Conservation (phyloP, 2,113 vertebrate species). For the Pungitius pungitius region DNA sequence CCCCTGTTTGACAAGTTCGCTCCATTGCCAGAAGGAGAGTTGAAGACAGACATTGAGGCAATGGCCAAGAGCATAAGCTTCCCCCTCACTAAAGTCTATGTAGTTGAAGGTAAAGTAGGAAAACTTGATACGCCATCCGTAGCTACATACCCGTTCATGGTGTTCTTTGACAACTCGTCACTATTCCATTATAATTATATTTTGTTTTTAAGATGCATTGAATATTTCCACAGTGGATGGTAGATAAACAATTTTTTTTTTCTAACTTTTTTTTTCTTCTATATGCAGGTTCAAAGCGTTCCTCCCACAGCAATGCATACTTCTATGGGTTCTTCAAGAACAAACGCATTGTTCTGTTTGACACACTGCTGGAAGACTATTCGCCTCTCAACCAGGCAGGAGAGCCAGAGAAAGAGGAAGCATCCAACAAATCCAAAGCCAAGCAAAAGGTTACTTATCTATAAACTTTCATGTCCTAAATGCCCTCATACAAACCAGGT, state of each 20-base stretch:
- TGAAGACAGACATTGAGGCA: slow-evolving; percentile 91
- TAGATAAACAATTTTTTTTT: no score
- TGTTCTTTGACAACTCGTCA: neutral
- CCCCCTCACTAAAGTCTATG: slow-evolving; percentile 96
- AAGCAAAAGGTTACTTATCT: slow-evolving; percentile 74
- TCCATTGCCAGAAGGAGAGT: slow-evolving; percentile 92
- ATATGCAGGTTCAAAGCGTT: slow-evolving; percentile 92
- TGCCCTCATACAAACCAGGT: neutral
- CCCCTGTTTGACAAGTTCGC: slow-evolving; percentile 98
- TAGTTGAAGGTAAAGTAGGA: slow-evolving; percentile 90
- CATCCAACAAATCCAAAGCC: slow-evolving; percentile 84
- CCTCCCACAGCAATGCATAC: slow-evolving; percentile 98
- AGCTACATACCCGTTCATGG: neutral
- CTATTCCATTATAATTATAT: neutral
- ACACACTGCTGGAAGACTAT: slow-evolving; percentile 95
- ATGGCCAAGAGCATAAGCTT: slow-evolving; percentile 95
- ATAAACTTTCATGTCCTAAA: neutral
- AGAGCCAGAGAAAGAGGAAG: slow-evolving; percentile 77
- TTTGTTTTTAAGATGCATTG: neutral
- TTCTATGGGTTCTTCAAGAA: slow-evolving; percentile 99
- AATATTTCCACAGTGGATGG: neutral
- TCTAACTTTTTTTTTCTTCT: slow-evolving; percentile 20
- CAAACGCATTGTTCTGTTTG: slow-evolving; percentile 96
- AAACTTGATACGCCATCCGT: neutral
- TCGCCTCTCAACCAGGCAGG: slow-evolving; percentile 90